Percentiles rank a stretch among this genome's conserved stretches.
phyloP scores from a whole-genome alignment of 1,140 invertebrate genomes.

The Gonatopus flavifemur region DNA sequence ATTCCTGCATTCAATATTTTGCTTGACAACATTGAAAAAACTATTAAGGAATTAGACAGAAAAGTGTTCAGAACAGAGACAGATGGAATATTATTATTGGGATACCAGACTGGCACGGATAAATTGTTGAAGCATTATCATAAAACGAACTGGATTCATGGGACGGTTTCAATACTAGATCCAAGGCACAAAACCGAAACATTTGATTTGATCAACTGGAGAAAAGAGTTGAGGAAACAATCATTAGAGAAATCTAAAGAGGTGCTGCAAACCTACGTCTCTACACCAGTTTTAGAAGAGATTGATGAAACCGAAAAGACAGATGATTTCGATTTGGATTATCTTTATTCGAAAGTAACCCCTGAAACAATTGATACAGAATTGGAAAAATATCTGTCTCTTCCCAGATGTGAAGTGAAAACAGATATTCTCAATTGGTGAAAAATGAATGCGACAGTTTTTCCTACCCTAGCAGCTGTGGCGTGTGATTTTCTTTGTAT shows the following conservation, averaged over 20 bases:
- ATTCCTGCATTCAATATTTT: too few species aligned
- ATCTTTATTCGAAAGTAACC: not conserved
- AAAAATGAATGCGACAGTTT: not conserved
- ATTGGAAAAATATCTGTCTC: not conserved
- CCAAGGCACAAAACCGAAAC: constrained; percentile 44
- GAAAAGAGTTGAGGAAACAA: constrained; percentile 38
- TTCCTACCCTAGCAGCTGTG: not conserved
- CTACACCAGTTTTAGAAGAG: too few species aligned
- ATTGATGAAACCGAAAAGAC: too few species aligned
- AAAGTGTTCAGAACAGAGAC: not conserved
- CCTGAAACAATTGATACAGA: not conserved
- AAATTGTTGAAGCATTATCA: constrained; percentile 46
- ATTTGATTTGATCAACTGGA: constrained; percentile 45
- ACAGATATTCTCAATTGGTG: not conserved
- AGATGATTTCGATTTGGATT: not conserved
- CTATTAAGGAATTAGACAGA: too few species aligned
- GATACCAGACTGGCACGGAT: constrained; percentile 14
- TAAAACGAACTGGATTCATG: constrained; percentile 47
- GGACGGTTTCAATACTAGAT: constrained; percentile 43
- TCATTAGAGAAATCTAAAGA: constrained; percentile 34
- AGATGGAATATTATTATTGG: not conserved
- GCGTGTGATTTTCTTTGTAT: not conserved
- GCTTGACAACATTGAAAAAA: too few species aligned
- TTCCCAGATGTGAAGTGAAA: not conserved
- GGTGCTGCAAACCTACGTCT: constrained; percentile 27